phyloP scores from a whole-genome alignment of 30 jellyfish, hydroid and myxozoan genomes.

The Nemopilema nomurai region DNA sequence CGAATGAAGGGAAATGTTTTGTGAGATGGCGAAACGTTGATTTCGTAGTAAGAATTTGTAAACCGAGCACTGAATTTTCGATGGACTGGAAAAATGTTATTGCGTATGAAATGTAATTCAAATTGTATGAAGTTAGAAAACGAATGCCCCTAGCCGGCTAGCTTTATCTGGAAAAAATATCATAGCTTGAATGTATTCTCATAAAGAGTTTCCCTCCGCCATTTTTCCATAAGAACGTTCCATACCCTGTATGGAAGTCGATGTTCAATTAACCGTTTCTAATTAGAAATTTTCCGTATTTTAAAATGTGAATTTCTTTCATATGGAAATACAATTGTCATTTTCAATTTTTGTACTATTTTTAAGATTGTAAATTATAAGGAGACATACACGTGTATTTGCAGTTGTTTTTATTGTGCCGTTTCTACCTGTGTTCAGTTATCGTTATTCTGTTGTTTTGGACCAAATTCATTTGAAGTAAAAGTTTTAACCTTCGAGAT shows the following conservation, averaged over 20 bases:
- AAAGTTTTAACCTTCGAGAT: too few species aligned
- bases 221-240: background rate
- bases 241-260: background rate
- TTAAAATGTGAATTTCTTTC: slow-evolving; percentile 43
- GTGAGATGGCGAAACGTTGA: too few species aligned
- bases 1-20: background rate
- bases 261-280: slow-evolving; percentile 15
- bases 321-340: slow-evolving; percentile 43
- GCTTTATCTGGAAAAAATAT: background rate
- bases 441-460: background rate
- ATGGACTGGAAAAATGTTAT: background rate
- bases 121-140: background rate
- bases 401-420: background rate
- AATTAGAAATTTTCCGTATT: slow-evolving; percentile 28
- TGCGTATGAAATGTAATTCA: background rate
- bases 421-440: background rate
- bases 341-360: slow-evolving; percentile 66
- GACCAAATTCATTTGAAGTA: too few species aligned
- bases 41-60: background rate
- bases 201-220: background rate
- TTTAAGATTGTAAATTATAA: slow-evolving; percentile 57
- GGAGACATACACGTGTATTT: slow-evolving; percentile 12
- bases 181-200: too few species aligned
- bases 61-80: too few species aligned
- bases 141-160: background rate